A percentile compares a stretch with the other conserved stretches of the same genome.
Evolutionary conservation across 2,888 invertebrate species (phyloP).

Genomic region (Drosophila flavopinicola): DNA sequence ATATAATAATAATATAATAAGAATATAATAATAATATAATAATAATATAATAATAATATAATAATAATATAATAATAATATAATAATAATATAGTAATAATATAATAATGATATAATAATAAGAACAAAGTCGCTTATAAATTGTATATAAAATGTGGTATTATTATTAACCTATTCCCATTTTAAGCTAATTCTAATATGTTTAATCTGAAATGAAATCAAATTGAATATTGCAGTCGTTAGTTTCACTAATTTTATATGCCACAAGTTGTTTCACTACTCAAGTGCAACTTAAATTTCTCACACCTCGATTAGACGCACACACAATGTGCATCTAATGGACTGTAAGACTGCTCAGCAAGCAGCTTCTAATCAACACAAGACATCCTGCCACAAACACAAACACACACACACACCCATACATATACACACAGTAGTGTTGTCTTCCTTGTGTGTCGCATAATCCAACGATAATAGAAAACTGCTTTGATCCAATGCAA

Average conservation of each 20-base stretch:
- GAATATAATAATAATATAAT: too few species aligned
- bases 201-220: slow-evolving; percentile 19
- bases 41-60: too few species aligned
- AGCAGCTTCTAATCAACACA: slow-evolving; percentile 56
- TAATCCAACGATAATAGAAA: slow-evolving; percentile 66
- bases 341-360: slow-evolving; percentile 39
- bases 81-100: too few species aligned
- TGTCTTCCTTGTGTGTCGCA: slow-evolving; percentile 52
- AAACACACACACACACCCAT: not conserved
- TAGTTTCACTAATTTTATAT: slow-evolving; percentile 51
- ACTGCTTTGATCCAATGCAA: slow-evolving; percentile 68
- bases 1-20: too few species aligned
- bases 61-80: too few species aligned
- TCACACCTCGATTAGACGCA: not conserved
- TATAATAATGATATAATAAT: too few species aligned
- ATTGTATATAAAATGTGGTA: too few species aligned
- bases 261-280: slow-evolving; percentile 5
- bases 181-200: not conserved
- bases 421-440: slow-evolving; percentile 36
- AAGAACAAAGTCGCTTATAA: too few species aligned
- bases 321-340: slow-evolving; percentile 61
- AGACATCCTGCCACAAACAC: slow-evolving; percentile 35
- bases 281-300: slow-evolving; percentile 26
- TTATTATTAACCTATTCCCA: too few species aligned
- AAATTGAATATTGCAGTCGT: slow-evolving; percentile 30